Conservation (phyloP, 2,113 vertebrate genomes). For the Corythoichthys haematopterus region DNA sequence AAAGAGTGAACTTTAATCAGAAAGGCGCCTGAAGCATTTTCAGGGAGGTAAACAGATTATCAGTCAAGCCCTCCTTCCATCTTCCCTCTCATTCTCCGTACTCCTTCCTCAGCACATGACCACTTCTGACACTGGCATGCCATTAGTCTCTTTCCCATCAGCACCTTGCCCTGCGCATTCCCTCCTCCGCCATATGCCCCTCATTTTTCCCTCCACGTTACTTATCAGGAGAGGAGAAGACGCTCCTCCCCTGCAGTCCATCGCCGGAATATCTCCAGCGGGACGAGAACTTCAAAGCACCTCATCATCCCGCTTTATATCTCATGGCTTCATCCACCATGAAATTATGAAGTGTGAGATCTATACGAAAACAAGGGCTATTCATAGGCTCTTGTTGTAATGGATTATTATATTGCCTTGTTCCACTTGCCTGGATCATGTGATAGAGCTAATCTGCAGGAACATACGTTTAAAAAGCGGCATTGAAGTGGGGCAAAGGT, state of each 20-base stretch:
- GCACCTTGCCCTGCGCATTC: conserved; percentile 43
- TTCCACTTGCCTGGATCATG: conserved; percentile 28
- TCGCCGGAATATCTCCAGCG: conserved; percentile 34
- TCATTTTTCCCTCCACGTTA: conserved; percentile 24
- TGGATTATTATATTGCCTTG: conserved; percentile 36
- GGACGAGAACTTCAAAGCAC: conserved; percentile 48
- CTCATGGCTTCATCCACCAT: conserved; percentile 49
- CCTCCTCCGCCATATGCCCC: conserved; percentile 34
- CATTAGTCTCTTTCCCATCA: conserved; percentile 74
- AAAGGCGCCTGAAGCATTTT: conserved; percentile 71
- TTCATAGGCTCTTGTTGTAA: conserved; percentile 28
- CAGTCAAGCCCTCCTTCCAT: conserved; percentile 69
- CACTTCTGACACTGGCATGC: conserved; percentile 63
- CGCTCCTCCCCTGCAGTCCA: conserved; percentile 26
- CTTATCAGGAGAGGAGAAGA: conserved; percentile 19
- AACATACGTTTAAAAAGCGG: conserved; percentile 31
- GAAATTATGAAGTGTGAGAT: conserved; percentile 49
- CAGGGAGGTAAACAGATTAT: conserved; percentile 76
- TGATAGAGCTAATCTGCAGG: conserved; percentile 28
- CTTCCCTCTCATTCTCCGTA: conserved; percentile 45
- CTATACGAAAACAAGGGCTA: conserved; percentile 27
- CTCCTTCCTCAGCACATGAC: conserved; percentile 65
- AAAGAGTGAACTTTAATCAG: conserved; percentile 77
- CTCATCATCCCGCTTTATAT: conserved; percentile 48
- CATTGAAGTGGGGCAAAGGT: conserved; percentile 23